Evolutionary conservation across 2,797 vertebrate genomes (phyloP), one percentile per base, ranked within the genome.

Genomic region (Lateolabrax maculatus): DNA sequence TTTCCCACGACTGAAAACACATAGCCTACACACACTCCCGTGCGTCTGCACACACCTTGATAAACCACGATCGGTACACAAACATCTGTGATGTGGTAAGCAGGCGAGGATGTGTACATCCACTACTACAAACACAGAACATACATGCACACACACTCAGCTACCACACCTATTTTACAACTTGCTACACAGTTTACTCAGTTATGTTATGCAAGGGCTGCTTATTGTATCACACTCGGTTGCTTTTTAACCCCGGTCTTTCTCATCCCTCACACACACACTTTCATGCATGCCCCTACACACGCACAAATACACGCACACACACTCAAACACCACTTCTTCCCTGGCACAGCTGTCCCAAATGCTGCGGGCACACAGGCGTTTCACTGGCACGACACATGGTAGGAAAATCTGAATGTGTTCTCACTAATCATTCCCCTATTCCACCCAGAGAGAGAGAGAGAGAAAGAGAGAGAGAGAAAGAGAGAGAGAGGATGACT

Each of bases 381-480:
- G 90, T 95, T 95, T 94, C 92, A 91, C 91, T 95, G 95, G 94
- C 95, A 94, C 72, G 75, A 94, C 92, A 93, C 90, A 90, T 94
- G 95, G 95, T 95, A 95, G 95, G 95, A 96, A 96, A 96, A 95
- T 95, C 87, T 95, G 95, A 96, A 96, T 94, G 93, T 94, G 90
- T 95, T 94, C 94, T 92, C 90, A 93, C 93, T 95, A 96, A 95
- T 95, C 94, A 93, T 94, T 93, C 90, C 92, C 86, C 91, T 92
- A 91, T 94, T 95, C 93, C 92, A 92, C 92, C 88, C 84, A 91
- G 72, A 83, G 79, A 85, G 76, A 71, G 85, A 77, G 86, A 65
- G 72, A 84, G 77, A 67, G 79, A 70, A 70, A 66, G 71, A 51
- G 67, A 48, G 66, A 67, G 46, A 73, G 62, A 56, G 57, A 75